Conservation (phyloP, 2,113 vertebrate species). For the Mustelus asterias region DNA sequence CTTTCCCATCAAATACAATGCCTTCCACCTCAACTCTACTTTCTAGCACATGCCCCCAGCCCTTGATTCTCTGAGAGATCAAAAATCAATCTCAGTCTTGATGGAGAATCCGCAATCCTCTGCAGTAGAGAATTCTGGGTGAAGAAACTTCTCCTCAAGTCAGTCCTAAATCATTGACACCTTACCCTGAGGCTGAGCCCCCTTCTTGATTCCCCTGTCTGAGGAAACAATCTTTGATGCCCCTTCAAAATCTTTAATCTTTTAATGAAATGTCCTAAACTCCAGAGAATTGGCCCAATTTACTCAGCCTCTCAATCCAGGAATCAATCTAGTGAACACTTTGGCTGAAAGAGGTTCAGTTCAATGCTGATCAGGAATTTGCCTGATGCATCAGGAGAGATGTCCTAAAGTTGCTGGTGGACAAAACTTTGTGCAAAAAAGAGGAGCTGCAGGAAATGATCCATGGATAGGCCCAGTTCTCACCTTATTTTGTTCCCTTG, state of each 20-base stretch:
- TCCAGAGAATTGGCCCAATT: background rate
- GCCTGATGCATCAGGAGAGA: background rate
- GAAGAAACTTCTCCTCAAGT: background rate
- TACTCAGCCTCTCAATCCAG: background rate
- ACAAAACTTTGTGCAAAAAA: background rate
- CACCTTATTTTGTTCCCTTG: background rate
- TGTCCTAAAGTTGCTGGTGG: background rate
- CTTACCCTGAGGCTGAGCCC: background rate
- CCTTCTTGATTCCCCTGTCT: background rate
- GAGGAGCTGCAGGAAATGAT: too few species aligned
- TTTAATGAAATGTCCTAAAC: background rate
- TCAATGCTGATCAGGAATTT: background rate
- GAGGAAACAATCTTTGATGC: background rate
- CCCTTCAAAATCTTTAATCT: background rate
- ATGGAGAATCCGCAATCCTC: background rate
- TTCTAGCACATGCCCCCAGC: too few species aligned
- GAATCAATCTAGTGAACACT: background rate
- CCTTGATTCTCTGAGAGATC: too few species aligned
- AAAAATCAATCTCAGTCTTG: too few species aligned
- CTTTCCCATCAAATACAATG: too few species aligned
- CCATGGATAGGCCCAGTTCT: background rate
- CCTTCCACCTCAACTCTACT: too few species aligned
- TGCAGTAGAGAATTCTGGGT: background rate
- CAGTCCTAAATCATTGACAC: background rate
- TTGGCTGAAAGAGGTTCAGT: background rate